A percentile compares a stretch with the other conserved stretches of the same genome.
Conservation (phyloP, 2,797 vertebrate genomes). For the Anguilla anguilla region DNA sequence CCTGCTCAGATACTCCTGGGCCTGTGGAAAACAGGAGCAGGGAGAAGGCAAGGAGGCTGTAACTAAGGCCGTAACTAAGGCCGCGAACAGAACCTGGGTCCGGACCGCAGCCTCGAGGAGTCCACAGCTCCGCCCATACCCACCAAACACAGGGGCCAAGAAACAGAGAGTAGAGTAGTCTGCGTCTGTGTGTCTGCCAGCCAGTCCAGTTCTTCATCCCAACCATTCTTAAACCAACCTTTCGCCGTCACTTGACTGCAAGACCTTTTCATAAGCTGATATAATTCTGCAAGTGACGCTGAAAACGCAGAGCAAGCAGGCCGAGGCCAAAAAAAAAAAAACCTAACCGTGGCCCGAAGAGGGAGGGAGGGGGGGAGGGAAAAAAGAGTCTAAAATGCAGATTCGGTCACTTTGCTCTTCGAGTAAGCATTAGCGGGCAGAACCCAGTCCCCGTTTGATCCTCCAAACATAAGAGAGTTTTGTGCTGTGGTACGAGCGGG, state of each 20-base stretch:
- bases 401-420: slow-evolving; percentile 24
- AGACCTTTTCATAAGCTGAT: background rate
- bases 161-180: too few species aligned
- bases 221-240: background rate
- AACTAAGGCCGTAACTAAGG: slow-evolving; percentile 50
- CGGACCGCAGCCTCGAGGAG: slow-evolving; percentile 16
- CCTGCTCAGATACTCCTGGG: slow-evolving; percentile 58
- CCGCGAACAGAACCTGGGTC: slow-evolving; percentile 44
- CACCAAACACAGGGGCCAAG: background rate
- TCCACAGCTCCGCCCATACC: background rate
- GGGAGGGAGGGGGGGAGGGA: background rate
- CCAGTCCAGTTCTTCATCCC: background rate
- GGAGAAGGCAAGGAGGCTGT: slow-evolving; percentile 36
- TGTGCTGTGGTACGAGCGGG: slow-evolving; percentile 41
- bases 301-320: background rate
- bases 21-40: slow-evolving; percentile 47
- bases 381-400: slow-evolving; percentile 6
- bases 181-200: background rate
- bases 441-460: slow-evolving; percentile 40
- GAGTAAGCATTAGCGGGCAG: slow-evolving; percentile 37
- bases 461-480: slow-evolving; percentile 39
- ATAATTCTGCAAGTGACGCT: background rate
- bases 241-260: background rate
- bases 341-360: background rate
- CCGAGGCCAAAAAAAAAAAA: background rate